Conservation (phyloP, 92 coral and sea anemone species). For the Chrysogorgia sp. region DNA sequence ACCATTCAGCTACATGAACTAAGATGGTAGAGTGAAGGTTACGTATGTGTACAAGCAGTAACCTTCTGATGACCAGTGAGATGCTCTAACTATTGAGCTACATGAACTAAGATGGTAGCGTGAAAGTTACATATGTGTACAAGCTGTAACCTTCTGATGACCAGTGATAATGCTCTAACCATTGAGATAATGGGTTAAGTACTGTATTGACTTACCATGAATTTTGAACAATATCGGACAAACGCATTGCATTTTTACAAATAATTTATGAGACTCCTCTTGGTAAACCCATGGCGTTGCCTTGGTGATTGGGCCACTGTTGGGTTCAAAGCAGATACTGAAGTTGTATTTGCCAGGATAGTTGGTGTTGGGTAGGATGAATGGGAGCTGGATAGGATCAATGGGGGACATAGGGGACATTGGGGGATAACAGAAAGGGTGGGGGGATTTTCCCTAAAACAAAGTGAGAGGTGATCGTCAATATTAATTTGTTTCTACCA, state of each 20-base stretch:
- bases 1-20: too few relatives aligned
- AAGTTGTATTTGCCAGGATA: slow-evolving; percentile 71
- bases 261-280: slow-evolving; percentile 65
- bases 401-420: background rate
- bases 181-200: too few relatives aligned
- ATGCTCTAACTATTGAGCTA: too few relatives aligned
- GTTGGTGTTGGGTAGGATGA: slow-evolving; percentile 55
- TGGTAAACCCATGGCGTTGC: slow-evolving; percentile 96
- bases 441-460: background rate
- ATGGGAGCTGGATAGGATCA: slow-evolving; percentile 8
- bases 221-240: slow-evolving; percentile 65
- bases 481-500: too few relatives aligned
- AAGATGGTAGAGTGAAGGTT: too few relatives aligned
- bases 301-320: slow-evolving; percentile 68
- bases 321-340: slow-evolving; percentile 69
- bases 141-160: too few relatives aligned
- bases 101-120: too few relatives aligned
- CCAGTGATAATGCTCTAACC: too few relatives aligned
- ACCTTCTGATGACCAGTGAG: too few relatives aligned
- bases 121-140: too few relatives aligned
- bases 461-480: background rate
- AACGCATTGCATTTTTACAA: slow-evolving; percentile 76
- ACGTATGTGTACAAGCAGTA: too few relatives aligned
- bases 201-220: slow-evolving; percentile 66
- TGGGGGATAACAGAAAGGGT: background rate